Base-by-base conservation (phyloP, 2,113 vertebrate species). In the Sander lucioperca region DNA sequence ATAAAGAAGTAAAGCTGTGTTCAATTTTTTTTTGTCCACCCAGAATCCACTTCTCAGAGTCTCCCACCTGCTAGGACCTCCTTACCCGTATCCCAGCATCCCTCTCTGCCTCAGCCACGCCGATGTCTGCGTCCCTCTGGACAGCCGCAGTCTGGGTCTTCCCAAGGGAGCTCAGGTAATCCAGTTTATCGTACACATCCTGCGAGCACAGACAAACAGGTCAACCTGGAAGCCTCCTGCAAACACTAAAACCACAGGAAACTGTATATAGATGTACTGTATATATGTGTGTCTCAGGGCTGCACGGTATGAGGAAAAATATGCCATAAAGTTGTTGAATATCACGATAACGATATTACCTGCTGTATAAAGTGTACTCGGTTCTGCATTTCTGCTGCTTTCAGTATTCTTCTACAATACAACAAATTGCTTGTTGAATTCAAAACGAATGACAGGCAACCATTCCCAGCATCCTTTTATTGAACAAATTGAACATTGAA, bases 161-260 rank as follows among this genome's bases (percentile, higher is more conserved):
- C 16, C 97, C 98, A 59, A 99, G 94, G 2, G 98, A 99, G 91
- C 98, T 99, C 92, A 99, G 93, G 91, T 99, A 99, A 84, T 98
- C 96, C 91, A 99, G 95, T 86, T 98, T 99, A 89, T 99, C 98
- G 25, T 96, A 99, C 2, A 99, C 98, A 27, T 99, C 98, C 98
- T 99, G 70, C 19, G 0, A 77, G 70, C 15, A 85, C 53, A 86
- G 7, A 74, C 16, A 71, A 36, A 62, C 33, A 59, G 36, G 25
- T 61, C 23, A 79, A 7, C 16, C 12, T 48, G 19, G 48, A 0
- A 45, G n/a, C 18, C 14, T 15, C n/a, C 39, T 15, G 14, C 33
- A 4, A n/a, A 65, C 13, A 61, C 23, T 43, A 8, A 61, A 43
- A 45, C 11, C 25, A 25, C n/a, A 36, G 53, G 15, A 25, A 33